phyloP scores from a whole-genome alignment of 1,140 invertebrate genomes.

The Trichonephila clavata region DNA sequence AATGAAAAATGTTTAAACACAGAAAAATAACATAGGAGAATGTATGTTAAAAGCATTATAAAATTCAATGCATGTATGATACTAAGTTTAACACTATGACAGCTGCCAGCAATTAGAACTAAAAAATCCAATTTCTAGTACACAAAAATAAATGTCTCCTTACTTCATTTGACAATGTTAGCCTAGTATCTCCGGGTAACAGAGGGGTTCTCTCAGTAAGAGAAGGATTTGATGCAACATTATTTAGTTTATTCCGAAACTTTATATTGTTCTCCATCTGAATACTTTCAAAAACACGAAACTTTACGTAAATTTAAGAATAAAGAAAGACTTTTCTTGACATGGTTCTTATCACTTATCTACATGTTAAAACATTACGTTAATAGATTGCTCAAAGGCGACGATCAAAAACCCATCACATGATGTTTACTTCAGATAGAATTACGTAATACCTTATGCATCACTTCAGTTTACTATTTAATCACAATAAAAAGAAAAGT shows the following conservation, averaged over 20 bases:
- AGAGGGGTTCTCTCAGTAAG: conserved; percentile 55
- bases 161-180: conserved; percentile 43
- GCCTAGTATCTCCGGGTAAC: conserved; percentile 14
- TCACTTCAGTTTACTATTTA: not conserved
- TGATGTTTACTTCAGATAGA: not conserved
- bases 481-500: too few species aligned
- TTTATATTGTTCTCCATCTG: conserved; percentile 20
- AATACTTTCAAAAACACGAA: not conserved
- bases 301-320: not conserved
- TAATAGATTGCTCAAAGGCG: too few species aligned
- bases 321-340: not conserved
- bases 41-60: too few species aligned
- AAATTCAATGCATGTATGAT: too few species aligned
- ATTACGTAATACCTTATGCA: not conserved
- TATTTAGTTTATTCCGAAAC: not conserved
- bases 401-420: not conserved
- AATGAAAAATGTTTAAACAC: too few species aligned
- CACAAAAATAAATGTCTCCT: not conserved
- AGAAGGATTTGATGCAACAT: not conserved
- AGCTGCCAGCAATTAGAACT: too few species aligned
- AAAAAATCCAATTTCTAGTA: not conserved
- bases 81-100: too few species aligned
- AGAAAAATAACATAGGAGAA: too few species aligned
- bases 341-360: too few species aligned
- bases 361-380: too few species aligned